phyloP scores from a whole-genome alignment of 92 coral and sea anemone species.

The Porites rus region DNA sequence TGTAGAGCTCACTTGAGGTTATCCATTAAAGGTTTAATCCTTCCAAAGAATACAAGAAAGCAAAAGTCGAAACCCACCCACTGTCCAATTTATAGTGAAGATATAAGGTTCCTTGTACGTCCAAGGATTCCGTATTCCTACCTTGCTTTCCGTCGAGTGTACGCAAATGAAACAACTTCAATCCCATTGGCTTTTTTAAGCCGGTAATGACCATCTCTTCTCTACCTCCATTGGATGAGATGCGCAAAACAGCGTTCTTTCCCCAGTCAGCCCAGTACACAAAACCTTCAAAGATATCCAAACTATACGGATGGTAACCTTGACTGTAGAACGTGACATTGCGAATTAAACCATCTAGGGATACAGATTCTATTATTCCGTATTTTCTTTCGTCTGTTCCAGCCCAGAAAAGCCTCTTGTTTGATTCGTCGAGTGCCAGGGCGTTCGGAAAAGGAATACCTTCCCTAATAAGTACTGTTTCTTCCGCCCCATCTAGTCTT shows the following conservation, averaged over 20 bases:
- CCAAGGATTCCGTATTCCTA: neutral
- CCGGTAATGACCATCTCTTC: neutral
- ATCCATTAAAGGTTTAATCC: too few species aligned
- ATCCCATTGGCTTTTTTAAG: conserved; percentile 16
- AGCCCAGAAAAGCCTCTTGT: conserved; percentile 72
- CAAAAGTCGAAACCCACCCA: too few species aligned
- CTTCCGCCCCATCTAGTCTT: conserved; percentile 66
- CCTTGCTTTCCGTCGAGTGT: neutral
- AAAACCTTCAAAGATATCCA: neutral
- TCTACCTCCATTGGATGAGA: neutral
- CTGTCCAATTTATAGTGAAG: neutral
- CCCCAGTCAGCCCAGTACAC: conserved; percentile 37
- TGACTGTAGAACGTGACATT: neutral
- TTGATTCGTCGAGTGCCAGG: conserved; percentile 63
- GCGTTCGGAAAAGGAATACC: conserved; percentile 81
- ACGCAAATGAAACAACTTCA: conserved; percentile 6
- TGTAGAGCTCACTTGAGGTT: too few species aligned
- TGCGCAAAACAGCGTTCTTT: neutral
- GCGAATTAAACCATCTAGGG: conserved; percentile 21
- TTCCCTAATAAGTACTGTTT: conserved; percentile 48
- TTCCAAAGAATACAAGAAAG: too few species aligned
- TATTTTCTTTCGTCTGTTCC: neutral
- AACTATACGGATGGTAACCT: conserved; percentile 10
- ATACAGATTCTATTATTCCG: conserved; percentile 17
- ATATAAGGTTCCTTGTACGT: neutral